A percentile compares a stretch with the other conserved stretches of the same genome.
phyloP scores from a whole-genome alignment of 2,113 vertebrate genomes.

The Oxyruncus cristatus region DNA sequence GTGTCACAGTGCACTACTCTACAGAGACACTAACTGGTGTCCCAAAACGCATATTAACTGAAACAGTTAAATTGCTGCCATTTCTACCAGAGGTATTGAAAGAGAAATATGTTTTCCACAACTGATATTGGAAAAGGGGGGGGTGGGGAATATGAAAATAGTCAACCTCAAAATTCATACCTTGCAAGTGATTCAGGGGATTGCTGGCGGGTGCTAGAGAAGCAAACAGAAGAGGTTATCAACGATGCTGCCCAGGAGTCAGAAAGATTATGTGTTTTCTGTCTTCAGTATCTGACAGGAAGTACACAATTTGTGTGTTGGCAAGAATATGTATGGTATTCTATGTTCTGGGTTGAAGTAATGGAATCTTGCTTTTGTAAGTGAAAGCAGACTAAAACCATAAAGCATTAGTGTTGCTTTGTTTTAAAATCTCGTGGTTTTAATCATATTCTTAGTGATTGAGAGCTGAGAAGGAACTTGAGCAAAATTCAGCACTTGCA shows the following conservation, averaged over 20 bases:
- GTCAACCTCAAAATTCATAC: background rate
- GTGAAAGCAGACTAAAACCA: background rate
- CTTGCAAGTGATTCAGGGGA: background rate
- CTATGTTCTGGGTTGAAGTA: background rate
- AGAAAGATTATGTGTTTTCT: background rate
- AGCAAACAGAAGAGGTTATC: background rate
- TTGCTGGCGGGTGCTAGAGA: background rate
- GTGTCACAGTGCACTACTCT: background rate
- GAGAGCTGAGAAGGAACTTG: background rate
- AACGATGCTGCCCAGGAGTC: background rate
- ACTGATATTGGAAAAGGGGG: background rate
- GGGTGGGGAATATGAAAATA: fast-evolving
- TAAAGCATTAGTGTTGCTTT: background rate
- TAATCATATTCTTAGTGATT: background rate
- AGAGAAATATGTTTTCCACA: background rate
- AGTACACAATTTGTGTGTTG: background rate
- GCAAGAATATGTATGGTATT: background rate
- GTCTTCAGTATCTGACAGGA: background rate
- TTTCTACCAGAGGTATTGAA: background rate
- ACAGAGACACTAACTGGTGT: background rate
- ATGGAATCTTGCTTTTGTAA: background rate
- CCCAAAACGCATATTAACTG: background rate
- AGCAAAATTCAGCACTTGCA: background rate
- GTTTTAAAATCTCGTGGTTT: background rate
- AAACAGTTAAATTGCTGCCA: background rate